Base-by-base conservation (phyloP, 2,797 vertebrate species). In the Echeneis naucrates region DNA sequence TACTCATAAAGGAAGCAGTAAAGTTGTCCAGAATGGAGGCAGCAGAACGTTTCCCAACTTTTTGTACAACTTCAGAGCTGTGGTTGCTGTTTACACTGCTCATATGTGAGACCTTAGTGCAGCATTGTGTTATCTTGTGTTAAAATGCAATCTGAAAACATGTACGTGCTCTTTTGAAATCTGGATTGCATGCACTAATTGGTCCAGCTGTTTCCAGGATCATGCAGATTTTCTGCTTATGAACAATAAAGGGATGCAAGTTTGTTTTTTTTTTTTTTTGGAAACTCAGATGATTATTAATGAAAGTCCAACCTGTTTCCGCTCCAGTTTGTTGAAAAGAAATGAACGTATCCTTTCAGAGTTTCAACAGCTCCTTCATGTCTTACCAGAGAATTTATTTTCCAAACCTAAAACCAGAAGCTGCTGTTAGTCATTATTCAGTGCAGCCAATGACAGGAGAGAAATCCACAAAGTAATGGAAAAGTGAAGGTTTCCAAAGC, bases 1-100 rank as follows among this genome's bases (percentile, higher is more conserved):
- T 57, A 35, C 89, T 90, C 77, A 92, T 84, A 77, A 94, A 92
- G 37, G 93, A 60, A 5, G 87, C 85, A 2, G 93, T 90, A 75
- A 95, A 92, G 21, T 91, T 92, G 71, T 93, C 88, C 66, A 93
- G 89, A 61, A 88, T 45, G 1, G 80, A 84, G 23, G 4, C 26
- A 54, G 44, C 6, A 17, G 64, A 30, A 60, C 24, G 52, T 24
- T 62, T 33, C 8, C 23, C 17, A 64, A 19, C 48, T 53, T 67
- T 69, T 27, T 65, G 81, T 2, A 77, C 33, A 75, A 77, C 52
- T 26, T 91, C 83, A 8, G 71, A 57, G 69, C 62, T 52, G 52
- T 33, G 35, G 54, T 48, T 47, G 37, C 13, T 24, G 19, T 77
- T 78, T 24, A 17, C 40, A 68, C 71, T 62, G 77, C 91, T 86